These are phyloP conservation scores for Tetramorium alpestre DNA, from an alignment of 1,140 invertebrate species.

Conservation along the genomic window DNA sequence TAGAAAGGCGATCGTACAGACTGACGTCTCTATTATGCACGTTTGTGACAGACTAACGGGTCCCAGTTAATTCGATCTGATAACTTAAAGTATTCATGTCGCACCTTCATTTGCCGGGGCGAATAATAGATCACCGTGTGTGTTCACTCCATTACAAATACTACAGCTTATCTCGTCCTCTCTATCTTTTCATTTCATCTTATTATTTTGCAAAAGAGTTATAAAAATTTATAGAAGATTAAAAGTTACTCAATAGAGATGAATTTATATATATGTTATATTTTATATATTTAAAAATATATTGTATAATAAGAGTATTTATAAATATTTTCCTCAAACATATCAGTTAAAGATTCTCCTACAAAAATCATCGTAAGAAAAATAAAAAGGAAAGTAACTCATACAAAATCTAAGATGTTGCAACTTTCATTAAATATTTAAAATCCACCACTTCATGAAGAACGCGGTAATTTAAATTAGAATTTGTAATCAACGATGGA, in stretches of 20 bases:
- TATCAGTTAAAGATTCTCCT: neutral
- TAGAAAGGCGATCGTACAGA: conserved; percentile 52
- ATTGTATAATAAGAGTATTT: too few species aligned
- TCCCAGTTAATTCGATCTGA: conserved; percentile 68
- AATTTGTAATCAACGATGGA: conserved; percentile 29
- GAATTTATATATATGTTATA: too few species aligned
- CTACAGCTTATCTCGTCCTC: neutral
- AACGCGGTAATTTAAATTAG: neutral
- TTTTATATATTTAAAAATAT: too few species aligned
- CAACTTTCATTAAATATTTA: neutral
- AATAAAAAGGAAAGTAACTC: neutral
- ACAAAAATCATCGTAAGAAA: neutral
- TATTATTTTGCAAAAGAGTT: neutral
- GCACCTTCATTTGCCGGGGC: conserved; percentile 3
- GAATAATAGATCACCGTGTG: conserved; percentile 24
- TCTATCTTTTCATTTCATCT: neutral
- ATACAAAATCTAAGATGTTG: neutral
- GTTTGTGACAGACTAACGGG: conserved; percentile 24
- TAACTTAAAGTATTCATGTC: conserved; percentile 53
- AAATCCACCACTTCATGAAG: neutral
- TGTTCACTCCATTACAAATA: conserved; percentile 17
- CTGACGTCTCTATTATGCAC: conserved; percentile 76
- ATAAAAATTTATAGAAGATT: neutral
- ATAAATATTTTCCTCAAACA: neutral
- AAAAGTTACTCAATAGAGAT: neutral